Base-by-base conservation (phyloP, 2,113 vertebrate genomes). In the Illadopsis cleaveri region DNA sequence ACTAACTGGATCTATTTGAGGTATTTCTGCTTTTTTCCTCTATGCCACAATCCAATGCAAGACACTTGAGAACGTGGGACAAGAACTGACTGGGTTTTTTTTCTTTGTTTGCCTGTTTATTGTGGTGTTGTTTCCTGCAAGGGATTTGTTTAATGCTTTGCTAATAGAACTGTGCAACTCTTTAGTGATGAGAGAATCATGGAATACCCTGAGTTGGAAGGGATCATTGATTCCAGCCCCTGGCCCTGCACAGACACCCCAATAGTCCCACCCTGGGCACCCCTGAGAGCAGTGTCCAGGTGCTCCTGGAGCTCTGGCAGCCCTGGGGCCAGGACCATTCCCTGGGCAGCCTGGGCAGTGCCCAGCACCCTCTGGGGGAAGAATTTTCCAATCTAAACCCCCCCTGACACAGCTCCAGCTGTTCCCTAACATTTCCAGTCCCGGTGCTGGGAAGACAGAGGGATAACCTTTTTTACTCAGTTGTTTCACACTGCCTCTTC, bases 241-340 rank as follows among this genome's bases (percentile, higher is more conserved):
- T 33, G 42, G 2, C 50, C 35, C 42, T 57, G 44, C 44, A 3
- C 58, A 65, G 50, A 50, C 44, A 2, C 68, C 76, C 51, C 51
- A 50, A 2, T 9, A 57, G 11, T 7, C 31, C 75, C 68, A 8
- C 4, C 50, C 58, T 71, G 48, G 0, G 23, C 68, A 21, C 4
- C 20, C 57, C 66, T 30, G 38, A 0, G 5, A 47, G n/a, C 0
- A 8, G 5, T 44, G 38, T 21, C 66, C 66, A 37, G 31, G 44
- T 0, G 0, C 35, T 35, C 35, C 85, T 50, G 25, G 5, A 50
- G 27, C 66, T 72, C 31, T 27, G 76, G 24, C 75, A 71, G 65
- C 48, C 40, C 30, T 0, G 4, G 40, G 72, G 62, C 54, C 0
- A 1, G 1, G 50, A 2, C 50, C 58, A 22, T 35, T 48, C 66